Base-by-base conservation (phyloP, 2,888 invertebrate species). In the Harmothoe impar region DNA sequence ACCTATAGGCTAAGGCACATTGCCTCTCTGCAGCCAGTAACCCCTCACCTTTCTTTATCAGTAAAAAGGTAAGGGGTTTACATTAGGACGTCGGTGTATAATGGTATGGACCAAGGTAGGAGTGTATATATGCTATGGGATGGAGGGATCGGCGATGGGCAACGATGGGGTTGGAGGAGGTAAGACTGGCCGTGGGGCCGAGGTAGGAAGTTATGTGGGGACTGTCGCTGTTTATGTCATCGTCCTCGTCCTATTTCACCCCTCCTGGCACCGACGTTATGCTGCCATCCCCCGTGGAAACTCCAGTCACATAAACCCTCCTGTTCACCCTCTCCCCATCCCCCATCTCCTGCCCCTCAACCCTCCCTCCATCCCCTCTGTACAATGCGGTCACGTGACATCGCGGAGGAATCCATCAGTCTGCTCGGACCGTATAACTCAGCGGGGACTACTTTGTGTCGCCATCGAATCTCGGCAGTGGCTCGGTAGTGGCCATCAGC, bases 381-480 rank as follows among this genome's bases (percentile, higher is more conserved):
- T 23, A 33, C 81, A 81, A 43, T 35, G 54, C 29, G 52, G 86
- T 86, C 86, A 86, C 54, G 56, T 86, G 86, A 56, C 56, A 52
- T 52, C 31, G 86, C 86, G 86, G 29, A 86, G 86, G 54, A 56
- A 86, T 86, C 52, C 86, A 86, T 86, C 86, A 86, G 56, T 23
- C 56, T 31, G 54, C 33, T 10, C 56, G 54, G 86, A 54, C 86
- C 31, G 56, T 86, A 86, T 86, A 23, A 86, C 86, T 86, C 86
- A 86, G 86, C 86, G 29, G 54, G 86, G 86, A 86, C 86, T 86
- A 86, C 54, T 86, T 86, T 56, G 52, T 54, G 54, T 52, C 86
- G 86, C 86, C 86, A 51, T 86, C 54, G 29, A 86, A 86, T 86
- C 86, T 54, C 86, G 52, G 52, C 86, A 20, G 86, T 29, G 25